Percentiles rank a stretch among this genome's conserved stretches.
Evolutionary conservation across 2,113 vertebrate species (phyloP).

Genomic region (Cromileptes altivelis): DNA sequence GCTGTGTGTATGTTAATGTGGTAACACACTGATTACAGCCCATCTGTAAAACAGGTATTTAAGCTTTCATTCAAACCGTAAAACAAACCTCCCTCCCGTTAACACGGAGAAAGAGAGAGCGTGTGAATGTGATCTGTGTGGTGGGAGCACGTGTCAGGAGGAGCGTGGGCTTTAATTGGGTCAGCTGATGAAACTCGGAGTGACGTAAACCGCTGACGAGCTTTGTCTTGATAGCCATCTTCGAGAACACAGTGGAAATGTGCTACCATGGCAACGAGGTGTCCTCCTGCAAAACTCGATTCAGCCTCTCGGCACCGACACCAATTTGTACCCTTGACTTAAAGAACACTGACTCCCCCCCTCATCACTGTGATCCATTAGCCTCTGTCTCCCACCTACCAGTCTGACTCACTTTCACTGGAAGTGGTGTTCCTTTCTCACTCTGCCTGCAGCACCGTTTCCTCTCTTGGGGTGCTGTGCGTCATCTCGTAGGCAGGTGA

Average conservation of each 20-base stretch:
- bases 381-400: conserved; percentile 36
- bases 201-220: conserved; percentile 56
- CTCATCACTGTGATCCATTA: conserved; percentile 8
- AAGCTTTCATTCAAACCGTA: conserved; percentile 30
- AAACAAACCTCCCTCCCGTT: conserved; percentile 64
- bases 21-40: conserved; percentile 47
- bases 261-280: conserved; percentile 71
- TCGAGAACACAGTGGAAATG: conserved; percentile 47
- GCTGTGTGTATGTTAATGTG: conserved; percentile 5
- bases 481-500: conserved; percentile 67
- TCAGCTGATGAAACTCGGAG: conserved; percentile 48
- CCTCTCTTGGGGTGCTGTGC: conserved; percentile 23
- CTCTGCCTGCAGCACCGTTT: conserved; percentile 28
- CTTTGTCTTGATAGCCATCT: conserved; percentile 37
- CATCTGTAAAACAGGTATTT: conserved; percentile 40
- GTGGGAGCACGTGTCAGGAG: conserved; percentile 39
- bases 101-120: neutral
- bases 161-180: conserved; percentile 26
- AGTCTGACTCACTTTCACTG: conserved; percentile 46
- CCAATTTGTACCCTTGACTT: conserved; percentile 42
- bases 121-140: conserved; percentile 2
- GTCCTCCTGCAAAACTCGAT: conserved; percentile 19
- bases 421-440: conserved; percentile 7
- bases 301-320: conserved; percentile 19
- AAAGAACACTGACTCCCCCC: conserved; percentile 42